Evolutionary conservation across 2,888 invertebrate genomes (phyloP).

Genomic region (Xylocampa areola): DNA sequence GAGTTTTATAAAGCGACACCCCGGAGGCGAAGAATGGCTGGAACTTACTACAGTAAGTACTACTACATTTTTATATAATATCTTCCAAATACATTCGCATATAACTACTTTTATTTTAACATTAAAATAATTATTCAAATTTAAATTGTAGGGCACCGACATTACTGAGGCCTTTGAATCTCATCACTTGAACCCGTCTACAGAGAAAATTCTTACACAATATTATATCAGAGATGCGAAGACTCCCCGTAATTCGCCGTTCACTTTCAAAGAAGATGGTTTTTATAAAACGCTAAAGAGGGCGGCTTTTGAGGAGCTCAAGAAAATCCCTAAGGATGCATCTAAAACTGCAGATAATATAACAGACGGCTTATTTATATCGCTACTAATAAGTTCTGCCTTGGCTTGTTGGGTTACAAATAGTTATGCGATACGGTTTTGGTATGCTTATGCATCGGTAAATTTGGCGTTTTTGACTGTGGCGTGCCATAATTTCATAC

Average conservation of each 20-base stretch:
- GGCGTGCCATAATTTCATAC: conserved; percentile 94
- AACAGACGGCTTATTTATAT: conserved; percentile 75
- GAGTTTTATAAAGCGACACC: conserved; percentile 94
- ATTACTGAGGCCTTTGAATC: conserved; percentile 95
- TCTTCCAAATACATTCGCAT: neutral
- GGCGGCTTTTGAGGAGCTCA: conserved; percentile 88
- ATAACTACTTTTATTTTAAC: neutral
- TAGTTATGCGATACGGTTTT: conserved; percentile 62
- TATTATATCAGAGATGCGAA: conserved; percentile 91
- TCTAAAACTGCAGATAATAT: conserved; percentile 72
- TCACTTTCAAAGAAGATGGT: conserved; percentile 93
- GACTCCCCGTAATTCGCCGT: conserved; percentile 91
- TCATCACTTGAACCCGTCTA: conserved; percentile 91
- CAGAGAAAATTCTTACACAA: conserved; percentile 83
- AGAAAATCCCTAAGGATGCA: conserved; percentile 83
- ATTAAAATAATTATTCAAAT: neutral
- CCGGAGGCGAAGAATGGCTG: conserved; percentile 95
- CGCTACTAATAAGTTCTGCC: conserved; percentile 72
- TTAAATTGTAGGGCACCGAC: conserved; percentile 91
- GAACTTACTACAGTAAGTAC: conserved; percentile 90
- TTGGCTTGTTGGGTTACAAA: conserved; percentile 67
- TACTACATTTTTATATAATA: conserved; percentile 20
- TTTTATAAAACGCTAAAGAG: conserved; percentile 93
- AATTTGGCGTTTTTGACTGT: conserved; percentile 90
- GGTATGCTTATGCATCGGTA: conserved; percentile 87